Evolutionary conservation across 2,113 vertebrate species (phyloP).

Genomic region (Myrmophylax atrothorax): DNA sequence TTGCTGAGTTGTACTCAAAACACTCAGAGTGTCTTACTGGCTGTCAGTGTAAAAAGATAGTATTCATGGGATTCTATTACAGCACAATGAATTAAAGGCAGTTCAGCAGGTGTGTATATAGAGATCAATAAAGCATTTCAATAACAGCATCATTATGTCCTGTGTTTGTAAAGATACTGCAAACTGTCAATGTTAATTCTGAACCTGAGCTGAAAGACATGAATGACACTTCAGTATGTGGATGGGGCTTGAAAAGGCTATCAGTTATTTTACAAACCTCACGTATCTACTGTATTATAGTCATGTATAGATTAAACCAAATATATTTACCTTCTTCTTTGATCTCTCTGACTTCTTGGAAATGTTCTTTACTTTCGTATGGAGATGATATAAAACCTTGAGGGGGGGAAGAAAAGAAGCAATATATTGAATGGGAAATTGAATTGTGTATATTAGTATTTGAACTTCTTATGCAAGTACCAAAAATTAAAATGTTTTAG

Average conservation of each 20-base stretch:
- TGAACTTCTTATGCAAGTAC: background rate
- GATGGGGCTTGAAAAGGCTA: background rate
- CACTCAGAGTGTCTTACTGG: background rate
- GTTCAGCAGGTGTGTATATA: background rate
- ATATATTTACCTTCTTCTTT: slow-evolving; percentile 82
- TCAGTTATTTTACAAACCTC: background rate
- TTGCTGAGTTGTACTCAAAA: background rate
- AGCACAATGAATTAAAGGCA: background rate
- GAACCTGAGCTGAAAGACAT: background rate
- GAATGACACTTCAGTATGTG: background rate
- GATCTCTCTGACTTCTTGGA: slow-evolving; percentile 85
- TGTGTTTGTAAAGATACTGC: background rate
- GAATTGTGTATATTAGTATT: background rate
- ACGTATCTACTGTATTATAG: background rate
- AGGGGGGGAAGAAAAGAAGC: background rate
- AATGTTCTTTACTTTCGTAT: slow-evolving; percentile 87
- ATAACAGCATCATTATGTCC: background rate
- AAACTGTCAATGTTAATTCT: background rate
- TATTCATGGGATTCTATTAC: background rate
- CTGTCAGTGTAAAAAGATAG: background rate
- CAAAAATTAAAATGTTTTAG: background rate
- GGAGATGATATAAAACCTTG: slow-evolving; percentile 85
- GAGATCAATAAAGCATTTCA: background rate
- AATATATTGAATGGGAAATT: background rate
- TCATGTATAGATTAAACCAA: background rate